Base-by-base conservation (phyloP, 2,888 invertebrate species). In the Dicranocentrus wangi region DNA sequence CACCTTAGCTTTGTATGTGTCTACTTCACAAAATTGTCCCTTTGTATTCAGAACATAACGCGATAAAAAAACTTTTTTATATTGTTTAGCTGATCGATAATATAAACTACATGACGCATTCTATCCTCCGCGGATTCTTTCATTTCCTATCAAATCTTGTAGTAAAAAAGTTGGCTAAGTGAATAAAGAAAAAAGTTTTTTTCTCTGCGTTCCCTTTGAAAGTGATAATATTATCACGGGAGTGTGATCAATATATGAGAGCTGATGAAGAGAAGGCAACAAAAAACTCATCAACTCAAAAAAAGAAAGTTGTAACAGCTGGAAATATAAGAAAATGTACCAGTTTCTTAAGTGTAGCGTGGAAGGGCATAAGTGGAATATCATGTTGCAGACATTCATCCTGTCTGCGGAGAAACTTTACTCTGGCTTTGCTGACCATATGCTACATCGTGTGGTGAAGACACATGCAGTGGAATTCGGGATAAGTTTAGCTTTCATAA, bases 121-220 rank as follows among this genome's bases (percentile, higher is more conserved):
- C 51, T 68, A 23, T 42, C 23, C 32, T 17, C 39, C 27, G 69
- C 63, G 70, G 61, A 63, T 70, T 71, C 25, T 25, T n/a, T 78
- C 71, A 65, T 39, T 51, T 72, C 66, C 58, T n/a, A 55, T 21
- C 23, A 23, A 72, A 79, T 71, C 71, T 58, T 43, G 58, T 43
- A n/a, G n/a, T n/a, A 53, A 65, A 25, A 79, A 80, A 80, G 80
- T 80, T 80, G 51, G 80, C 66, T 80, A 80, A 80, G 80, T 80
- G 80, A 80, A 73, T 80, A 72, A 60, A 69, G 27, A 60, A 61
- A 73, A 71, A 79, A 80, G 53, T 66, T 72, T 72, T 65, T 27
- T 28, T 17, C 32, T 28, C 25, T 51, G 27, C 28, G 28, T 39
- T 28, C 58, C n/a, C 25, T 71, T 68, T 68, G 60, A 80, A 80